A percentile compares a stretch with the other conserved stretches of the same genome.
These are phyloP conservation scores for Myripristis jacobus DNA, from an alignment of 2,797 vertebrate species.

Conservation along the genomic window DNA sequence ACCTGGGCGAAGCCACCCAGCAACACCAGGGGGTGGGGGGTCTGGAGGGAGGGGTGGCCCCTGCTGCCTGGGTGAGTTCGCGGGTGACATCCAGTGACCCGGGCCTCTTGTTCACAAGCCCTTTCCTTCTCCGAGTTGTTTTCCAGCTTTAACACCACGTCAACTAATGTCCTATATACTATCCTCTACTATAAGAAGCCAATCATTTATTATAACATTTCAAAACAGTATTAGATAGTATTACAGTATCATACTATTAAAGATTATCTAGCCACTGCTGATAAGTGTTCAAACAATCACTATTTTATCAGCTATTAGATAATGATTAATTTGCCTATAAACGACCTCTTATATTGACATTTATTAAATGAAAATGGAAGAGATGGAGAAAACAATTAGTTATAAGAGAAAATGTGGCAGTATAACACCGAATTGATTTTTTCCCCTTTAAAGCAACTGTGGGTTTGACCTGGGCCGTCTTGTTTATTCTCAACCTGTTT, in stretches of 20 bases:
- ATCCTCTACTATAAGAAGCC: conserved; percentile 25
- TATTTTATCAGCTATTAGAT: conserved; percentile 26
- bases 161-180: not conserved
- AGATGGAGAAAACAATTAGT: conserved; percentile 7
- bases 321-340: conserved; percentile 24
- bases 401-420: conserved; percentile 18
- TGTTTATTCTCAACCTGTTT: conserved; percentile 72
- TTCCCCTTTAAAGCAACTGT: conserved; percentile 18
- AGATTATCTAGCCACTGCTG: conserved; percentile 31
- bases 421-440: not conserved
- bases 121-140: conserved; percentile 13
- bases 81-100: conserved; percentile 15
- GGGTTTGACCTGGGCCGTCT: conserved; percentile 58
- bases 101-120: conserved; percentile 13
- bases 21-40: not conserved
- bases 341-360: not conserved
- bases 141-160: no score
- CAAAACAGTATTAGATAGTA: not conserved
- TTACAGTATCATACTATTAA: conserved; percentile 12
- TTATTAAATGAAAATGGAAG: conserved; percentile 28
- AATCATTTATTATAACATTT: conserved; percentile 45
- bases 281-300: conserved; percentile 24
- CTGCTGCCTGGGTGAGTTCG: conserved; percentile 29
- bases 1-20: conserved; percentile 29
- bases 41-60: conserved; percentile 4